Evolutionary conservation across 2,113 vertebrate species (phyloP), one percentile per base, ranked within the genome.

Genomic region (Lamprologus ornatipinnis): DNA sequence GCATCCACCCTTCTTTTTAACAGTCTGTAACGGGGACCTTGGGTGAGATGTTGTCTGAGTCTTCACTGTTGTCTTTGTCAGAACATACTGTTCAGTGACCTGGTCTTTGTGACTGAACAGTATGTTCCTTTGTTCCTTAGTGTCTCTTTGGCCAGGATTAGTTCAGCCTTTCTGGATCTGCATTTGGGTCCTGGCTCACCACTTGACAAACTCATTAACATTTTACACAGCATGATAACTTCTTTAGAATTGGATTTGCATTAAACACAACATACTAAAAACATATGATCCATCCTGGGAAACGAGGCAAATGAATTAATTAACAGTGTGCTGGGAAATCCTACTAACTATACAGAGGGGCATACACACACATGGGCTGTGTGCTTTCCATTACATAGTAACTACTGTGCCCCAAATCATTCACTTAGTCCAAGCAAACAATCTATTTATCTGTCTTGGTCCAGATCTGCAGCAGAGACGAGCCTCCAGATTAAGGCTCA

Each of bases 371-470:
- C 79, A 87, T 8, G 53, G 23, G 60, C 63, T 3, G 7, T 17
- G n/a, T 40, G 33, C 78, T 79, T 85, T 88, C 75, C 65, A 88
- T 93, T 92, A 94, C 13, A 47, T 23, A 53, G 85, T 49, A 87
- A 60, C 86, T 70, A 79, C 85, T 70, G 63, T 80, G 82, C 55
- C 63, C 91, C 87, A 92, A 95, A 91, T 94, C 88, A 94, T 89
- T 91, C 60, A 84, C 81, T 87, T 92, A 78, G 79, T 37, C 19
- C 70, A 80, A 37, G 88, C 85, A 94, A 94, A 93, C 93, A 94
- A 89, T 87, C 80, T 58, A 93, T 95, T 93, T 88, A 90, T 95
- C 92, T 84, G 80, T 91, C 89, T 63, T 17, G 26, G 84, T 90
- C 81, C 81, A 89, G 89, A 94, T 91, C 87, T 88, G 90, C 84